phyloP scores from a whole-genome alignment of 2,797 vertebrate species.

The Paramormyrops hopkinsi region DNA sequence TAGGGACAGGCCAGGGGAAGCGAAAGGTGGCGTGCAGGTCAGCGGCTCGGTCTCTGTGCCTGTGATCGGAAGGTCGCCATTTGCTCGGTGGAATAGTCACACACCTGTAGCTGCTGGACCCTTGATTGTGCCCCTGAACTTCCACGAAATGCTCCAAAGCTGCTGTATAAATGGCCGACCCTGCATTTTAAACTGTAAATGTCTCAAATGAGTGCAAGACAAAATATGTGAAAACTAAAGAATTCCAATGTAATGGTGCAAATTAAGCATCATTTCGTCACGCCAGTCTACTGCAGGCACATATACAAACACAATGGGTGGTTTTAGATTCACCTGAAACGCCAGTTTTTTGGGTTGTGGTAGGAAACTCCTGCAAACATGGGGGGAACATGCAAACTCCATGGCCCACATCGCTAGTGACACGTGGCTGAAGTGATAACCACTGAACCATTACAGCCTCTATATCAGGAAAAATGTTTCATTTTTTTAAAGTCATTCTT shows the following conservation, averaged over 20 bases:
- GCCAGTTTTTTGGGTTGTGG: not conserved
- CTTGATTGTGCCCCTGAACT: too few relatives aligned
- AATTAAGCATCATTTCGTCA: not conserved
- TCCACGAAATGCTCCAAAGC: not conserved
- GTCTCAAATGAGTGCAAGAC: not conserved
- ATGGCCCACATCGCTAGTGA: not conserved
- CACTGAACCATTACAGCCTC: not conserved
- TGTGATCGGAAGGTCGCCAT: not conserved
- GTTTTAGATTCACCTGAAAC: not conserved
- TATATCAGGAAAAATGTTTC: not conserved
- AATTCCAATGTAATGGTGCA: not conserved
- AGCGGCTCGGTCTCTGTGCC: not conserved
- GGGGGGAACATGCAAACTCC: not conserved
- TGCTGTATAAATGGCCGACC: not conserved
- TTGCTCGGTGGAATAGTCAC: not conserved
- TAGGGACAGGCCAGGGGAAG: not conserved
- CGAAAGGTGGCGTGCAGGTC: not conserved
- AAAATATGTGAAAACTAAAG: not conserved
- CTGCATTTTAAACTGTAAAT: not conserved
- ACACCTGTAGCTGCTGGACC: too few relatives aligned
- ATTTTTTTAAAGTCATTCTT: not conserved
- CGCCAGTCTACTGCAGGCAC: not conserved
- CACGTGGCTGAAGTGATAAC: not conserved
- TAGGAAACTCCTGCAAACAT: not conserved
- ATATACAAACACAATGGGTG: not conserved